Base-by-base conservation (phyloP, 2,888 invertebrate genomes). In the Tipula helvola region DNA sequence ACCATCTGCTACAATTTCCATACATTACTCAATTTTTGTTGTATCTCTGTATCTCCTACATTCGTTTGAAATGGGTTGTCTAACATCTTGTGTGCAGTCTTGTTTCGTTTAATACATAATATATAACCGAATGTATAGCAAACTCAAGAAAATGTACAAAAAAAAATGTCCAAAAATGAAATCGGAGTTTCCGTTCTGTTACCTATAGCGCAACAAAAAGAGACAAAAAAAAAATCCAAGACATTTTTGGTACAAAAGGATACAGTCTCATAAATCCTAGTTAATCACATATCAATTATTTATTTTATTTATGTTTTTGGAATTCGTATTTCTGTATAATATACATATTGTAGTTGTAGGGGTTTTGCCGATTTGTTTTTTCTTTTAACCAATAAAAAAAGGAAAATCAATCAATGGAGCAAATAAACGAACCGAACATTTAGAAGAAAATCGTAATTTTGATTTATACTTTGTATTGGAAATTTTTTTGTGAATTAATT, bases 231-330 rank as follows among this genome's bases (percentile, higher is more conserved):
- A 52, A 52, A 57, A 57, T 57, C 52, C 5, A 57, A 57, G 52
- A 57, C 4, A 12, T n/a, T 57, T 16, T 57, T n/a, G 16, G n/a
- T 5, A 57, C 16, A 83, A 39, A 83, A 83, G 83, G 83, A 83
- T 83, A 28, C 36, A 83, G 13, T 57, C 52, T 57, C 16, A n/a
- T 36, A 83, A 83, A 83, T 83, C 83, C 83, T 83, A 36, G 83
- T 83, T 83, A 83, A 83, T 83, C 83, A 83, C 83, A 36, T 83
- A 83, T 83, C 83, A 83, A 83, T 83, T 83, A 83, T 83, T 83
- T 83, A 57, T 57, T 57, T 57, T 57, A 57, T 57, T 57, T 57
- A 57, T 57, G 16, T 57, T 16, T 16, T 57, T 57, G 16, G 16
- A 57, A 57, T 5, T 16, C 52, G 16, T 57, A 16, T 57, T 57